These are phyloP conservation scores for Ectropis grisescens DNA, from an alignment of 1,140 invertebrate genomes.

Conservation along the genomic window DNA sequence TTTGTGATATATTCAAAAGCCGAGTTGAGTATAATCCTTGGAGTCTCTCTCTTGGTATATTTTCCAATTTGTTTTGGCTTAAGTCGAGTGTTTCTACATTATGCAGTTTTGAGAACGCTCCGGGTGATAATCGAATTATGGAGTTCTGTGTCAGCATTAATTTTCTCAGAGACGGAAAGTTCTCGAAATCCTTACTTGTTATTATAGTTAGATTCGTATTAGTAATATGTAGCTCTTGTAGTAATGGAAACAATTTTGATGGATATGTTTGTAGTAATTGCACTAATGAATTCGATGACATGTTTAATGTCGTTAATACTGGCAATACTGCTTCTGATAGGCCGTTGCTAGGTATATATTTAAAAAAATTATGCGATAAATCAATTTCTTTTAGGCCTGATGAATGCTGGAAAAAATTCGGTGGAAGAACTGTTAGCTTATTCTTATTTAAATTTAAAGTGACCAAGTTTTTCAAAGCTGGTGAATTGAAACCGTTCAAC, in stretches of 20 bases:
- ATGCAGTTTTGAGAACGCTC: conserved; percentile 83
- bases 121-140: conserved; percentile 85
- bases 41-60: conserved; percentile 86
- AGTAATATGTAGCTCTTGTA: conserved; percentile 86
- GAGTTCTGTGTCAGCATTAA: conserved; percentile 82
- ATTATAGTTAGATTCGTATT: conserved; percentile 88
- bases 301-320: conserved; percentile 80
- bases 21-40: conserved; percentile 81
- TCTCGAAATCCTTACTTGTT: conserved; percentile 89
- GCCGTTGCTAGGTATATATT: conserved; percentile 84
- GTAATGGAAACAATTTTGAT: conserved; percentile 75
- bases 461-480: conserved; percentile 79
- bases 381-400: conserved; percentile 80
- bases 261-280: conserved; percentile 74
- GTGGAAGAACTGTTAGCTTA: conserved; percentile 79
- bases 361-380: conserved; percentile 85
- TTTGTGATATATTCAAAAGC: conserved; percentile 86
- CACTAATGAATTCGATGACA: conserved; percentile 84
- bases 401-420: conserved; percentile 84
- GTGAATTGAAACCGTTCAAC: conserved; percentile 81
- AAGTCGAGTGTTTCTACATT: conserved; percentile 86
- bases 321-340: conserved; percentile 82
- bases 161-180: conserved; percentile 84
- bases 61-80: conserved; percentile 86
- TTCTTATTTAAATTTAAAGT: conserved; percentile 84